Evolutionary conservation across 2,113 vertebrate species (phyloP).

Genomic region (Catharus fuscescens): DNA sequence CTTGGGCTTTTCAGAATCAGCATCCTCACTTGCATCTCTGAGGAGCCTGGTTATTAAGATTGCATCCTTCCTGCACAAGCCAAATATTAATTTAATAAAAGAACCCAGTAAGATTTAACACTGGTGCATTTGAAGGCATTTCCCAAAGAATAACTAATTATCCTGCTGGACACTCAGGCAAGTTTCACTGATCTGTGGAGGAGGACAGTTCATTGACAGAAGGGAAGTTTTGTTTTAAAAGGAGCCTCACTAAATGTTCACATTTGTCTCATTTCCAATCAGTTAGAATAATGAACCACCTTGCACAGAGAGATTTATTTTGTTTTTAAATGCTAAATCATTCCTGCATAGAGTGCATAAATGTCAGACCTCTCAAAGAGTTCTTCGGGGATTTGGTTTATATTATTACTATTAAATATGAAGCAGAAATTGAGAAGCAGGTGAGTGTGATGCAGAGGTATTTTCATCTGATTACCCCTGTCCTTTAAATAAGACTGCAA

Average conservation of each 20-base stretch:
- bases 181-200: not conserved
- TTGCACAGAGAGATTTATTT: not conserved
- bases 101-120: not conserved
- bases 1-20: not conserved
- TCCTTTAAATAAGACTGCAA: not conserved
- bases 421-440: slow-evolving; percentile 1
- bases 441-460: not conserved
- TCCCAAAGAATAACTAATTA: not conserved
- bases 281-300: not conserved
- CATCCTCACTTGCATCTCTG: not conserved
- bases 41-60: not conserved
- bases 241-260: not conserved
- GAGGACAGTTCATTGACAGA: not conserved
- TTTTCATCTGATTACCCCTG: not conserved
- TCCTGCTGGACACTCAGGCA: not conserved
- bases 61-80: not conserved
- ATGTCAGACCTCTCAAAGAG: not conserved
- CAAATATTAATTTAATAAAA: not conserved
- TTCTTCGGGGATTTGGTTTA: not conserved
- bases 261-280: not conserved
- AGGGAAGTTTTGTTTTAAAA: not conserved
- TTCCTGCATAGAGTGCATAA: not conserved
- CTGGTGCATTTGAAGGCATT: not conserved
- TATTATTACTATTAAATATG: not conserved
- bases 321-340: slow-evolving; percentile 35